Base-by-base conservation (phyloP, 2,113 vertebrate genomes). In the Colossoma macropomum region DNA sequence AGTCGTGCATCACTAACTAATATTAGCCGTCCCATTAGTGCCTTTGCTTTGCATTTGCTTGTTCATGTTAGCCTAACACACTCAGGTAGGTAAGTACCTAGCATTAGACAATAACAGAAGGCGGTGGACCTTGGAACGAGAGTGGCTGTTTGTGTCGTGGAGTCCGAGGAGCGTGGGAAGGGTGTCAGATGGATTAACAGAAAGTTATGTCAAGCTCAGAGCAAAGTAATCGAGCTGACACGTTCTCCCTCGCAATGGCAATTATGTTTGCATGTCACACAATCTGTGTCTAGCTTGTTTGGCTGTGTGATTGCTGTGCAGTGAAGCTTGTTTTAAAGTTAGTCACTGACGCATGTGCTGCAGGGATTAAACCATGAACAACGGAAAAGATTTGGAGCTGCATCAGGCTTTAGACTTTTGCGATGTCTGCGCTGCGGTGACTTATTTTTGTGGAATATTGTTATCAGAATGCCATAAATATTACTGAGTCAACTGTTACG, bases 221-320 rank as follows among this genome's bases (percentile, higher is more conserved):
- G 79, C 74, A 81, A 52, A 81, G 82, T 87, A 84, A 87, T 87
- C 60, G 77, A 74, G 79, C 77, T 80, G 82, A 80, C 73, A 73
- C 48, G 34, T 76, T 71, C 77, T 59, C 27, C 74, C 48, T 69
- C 4, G 38, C 65, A 65, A 83, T 77, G 74, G 52, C 38, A 38
- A 71, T 71, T 71, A 71, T 71, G 34, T 45, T 45, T 25, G 23
- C 34, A 77, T 71, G 48, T 77, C 74, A 77, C 65, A 60, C 72
- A 77, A 38, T 59, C 27, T 77, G n/a, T 32, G 60, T 76, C 30
- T 15, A 74, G 38, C 68, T 38, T 25, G 75, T 84, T 66, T 65
- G 38, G 25, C 30, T 9, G 62, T 25, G 38, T 75, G 80, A 86
- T 83, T 77, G 65, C 68, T n/a, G 59, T 50, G 73, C 72, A 38